phyloP scores from a whole-genome alignment of 1,140 invertebrate genomes.

The Euura lappo region DNA sequence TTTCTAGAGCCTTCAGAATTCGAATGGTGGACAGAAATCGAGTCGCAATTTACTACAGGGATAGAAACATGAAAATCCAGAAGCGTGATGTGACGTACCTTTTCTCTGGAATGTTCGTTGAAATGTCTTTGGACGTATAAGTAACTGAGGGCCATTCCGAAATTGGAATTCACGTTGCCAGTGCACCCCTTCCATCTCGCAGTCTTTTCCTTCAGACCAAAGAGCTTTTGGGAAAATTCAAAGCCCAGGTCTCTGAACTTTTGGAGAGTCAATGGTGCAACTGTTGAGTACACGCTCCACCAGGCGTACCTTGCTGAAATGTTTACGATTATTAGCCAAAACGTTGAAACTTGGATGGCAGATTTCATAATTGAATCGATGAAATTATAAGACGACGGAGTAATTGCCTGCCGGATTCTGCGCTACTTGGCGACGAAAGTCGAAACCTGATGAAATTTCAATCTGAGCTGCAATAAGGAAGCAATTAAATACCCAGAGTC shows the following conservation, averaged over 20 bases:
- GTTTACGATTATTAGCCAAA: slow-evolving; percentile 7
- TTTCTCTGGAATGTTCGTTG: slow-evolving; percentile 69
- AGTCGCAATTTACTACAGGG: neutral
- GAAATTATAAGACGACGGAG: no score
- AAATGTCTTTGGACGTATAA: slow-evolving; percentile 78
- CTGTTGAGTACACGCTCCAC: slow-evolving; percentile 72
- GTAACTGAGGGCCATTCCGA: slow-evolving; percentile 79
- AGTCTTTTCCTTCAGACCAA: slow-evolving; percentile 67
- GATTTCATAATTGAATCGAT: no score
- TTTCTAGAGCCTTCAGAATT: slow-evolving; percentile 68
- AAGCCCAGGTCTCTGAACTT: slow-evolving; percentile 68
- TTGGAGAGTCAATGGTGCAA: slow-evolving; percentile 67
- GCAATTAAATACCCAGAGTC: slow-evolving; percentile 68
- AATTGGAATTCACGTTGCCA: slow-evolving; percentile 76
- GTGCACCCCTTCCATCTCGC: slow-evolving; percentile 78
- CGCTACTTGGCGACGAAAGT: no score
- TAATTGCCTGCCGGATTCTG: no score
- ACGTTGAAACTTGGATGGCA: neutral
- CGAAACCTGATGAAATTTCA: no score
- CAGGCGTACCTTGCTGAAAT: slow-evolving; percentile 67
- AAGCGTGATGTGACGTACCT: slow-evolving; percentile 62
- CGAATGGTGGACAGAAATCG: slow-evolving; percentile 11
- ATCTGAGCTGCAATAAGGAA: no score
- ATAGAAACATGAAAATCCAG: slow-evolving; percentile 24
- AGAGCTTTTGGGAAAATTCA: slow-evolving; percentile 67